phyloP scores from a whole-genome alignment of 2,797 vertebrate genomes.

The Phoxinus dragarum region DNA sequence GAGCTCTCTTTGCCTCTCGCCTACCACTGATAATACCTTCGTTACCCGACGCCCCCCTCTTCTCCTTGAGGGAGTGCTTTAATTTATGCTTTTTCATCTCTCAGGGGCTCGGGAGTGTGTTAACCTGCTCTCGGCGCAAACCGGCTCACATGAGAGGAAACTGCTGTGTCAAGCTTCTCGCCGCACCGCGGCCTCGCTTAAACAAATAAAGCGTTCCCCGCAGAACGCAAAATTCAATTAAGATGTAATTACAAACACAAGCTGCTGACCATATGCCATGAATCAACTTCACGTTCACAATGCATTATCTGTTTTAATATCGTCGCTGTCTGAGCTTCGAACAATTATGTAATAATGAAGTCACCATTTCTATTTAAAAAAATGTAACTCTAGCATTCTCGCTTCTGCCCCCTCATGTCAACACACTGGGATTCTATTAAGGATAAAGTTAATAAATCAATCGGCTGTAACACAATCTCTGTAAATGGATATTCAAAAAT shows the following conservation, averaged over 20 bases:
- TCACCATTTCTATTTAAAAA: constrained; percentile 36
- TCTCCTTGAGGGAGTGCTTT: constrained; percentile 78
- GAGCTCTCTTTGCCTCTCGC: constrained; percentile 76
- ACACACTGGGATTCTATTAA: constrained; percentile 40
- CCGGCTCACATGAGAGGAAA: constrained; percentile 73
- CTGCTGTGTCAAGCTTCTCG: constrained; percentile 76
- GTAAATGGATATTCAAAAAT: not conserved
- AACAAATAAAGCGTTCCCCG: constrained; percentile 59
- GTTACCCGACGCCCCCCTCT: constrained; percentile 71
- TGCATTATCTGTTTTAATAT: constrained; percentile 57
- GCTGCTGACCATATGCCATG: constrained; percentile 59
- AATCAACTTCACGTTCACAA: constrained; percentile 58
- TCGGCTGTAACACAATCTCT: not conserved
- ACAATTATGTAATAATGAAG: constrained; percentile 46
- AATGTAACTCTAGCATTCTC: constrained; percentile 11
- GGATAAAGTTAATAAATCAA: constrained; percentile 35
- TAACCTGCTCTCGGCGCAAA: constrained; percentile 74
- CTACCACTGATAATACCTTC: constrained; percentile 74
- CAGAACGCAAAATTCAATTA: constrained; percentile 63
- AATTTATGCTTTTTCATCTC: constrained; percentile 83
- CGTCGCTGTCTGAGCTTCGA: constrained; percentile 32
- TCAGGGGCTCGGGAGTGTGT: constrained; percentile 71
- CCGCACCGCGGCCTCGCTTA: constrained; percentile 45
- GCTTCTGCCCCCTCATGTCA: constrained; percentile 3
- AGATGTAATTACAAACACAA: constrained; percentile 63